Evolutionary conservation across 2,797 vertebrate species (phyloP).

Genomic region (Crossoptilon crossoptilon): DNA sequence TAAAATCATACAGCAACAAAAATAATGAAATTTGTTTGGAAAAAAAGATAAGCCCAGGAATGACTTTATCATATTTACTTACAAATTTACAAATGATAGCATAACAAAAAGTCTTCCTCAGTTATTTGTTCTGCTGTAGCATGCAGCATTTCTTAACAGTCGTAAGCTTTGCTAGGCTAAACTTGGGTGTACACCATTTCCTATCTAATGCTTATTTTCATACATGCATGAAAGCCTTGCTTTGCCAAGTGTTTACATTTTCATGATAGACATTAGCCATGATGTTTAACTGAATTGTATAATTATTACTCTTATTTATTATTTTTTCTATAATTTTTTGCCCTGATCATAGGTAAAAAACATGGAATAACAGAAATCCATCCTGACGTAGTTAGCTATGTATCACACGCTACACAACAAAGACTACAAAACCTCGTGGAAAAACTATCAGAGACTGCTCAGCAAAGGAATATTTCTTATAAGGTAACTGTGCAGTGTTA

Average conservation of each 20-base stretch:
- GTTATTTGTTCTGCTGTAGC: not conserved
- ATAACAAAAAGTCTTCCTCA: not conserved
- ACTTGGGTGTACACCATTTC: not conserved
- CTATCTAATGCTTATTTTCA: not conserved
- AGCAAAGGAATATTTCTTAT: constrained; percentile 89
- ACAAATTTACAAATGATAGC: not conserved
- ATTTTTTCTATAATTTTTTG: not conserved
- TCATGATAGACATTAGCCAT: not conserved
- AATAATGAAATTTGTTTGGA: not conserved
- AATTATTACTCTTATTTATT: not conserved
- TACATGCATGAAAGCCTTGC: not conserved
- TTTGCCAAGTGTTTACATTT: not conserved
- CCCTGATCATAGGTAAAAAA: constrained; percentile 85
- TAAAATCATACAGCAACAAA: not conserved
- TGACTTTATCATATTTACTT: not conserved
- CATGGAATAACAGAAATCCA: constrained; percentile 92
- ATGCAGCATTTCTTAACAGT: not conserved
- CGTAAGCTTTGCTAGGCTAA: not conserved
- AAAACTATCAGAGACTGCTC: constrained; percentile 90
- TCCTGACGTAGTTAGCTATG: constrained; percentile 90
- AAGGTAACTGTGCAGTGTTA: constrained; percentile 83
- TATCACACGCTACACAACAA: constrained; percentile 92
- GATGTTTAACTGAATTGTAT: not conserved
- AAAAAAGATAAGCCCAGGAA: not conserved
- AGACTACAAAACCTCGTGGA: constrained; percentile 91